A percentile compares a stretch with the other conserved stretches of the same genome.
phyloP scores from a whole-genome alignment of 2,113 vertebrate genomes.

The Otus sunia region DNA sequence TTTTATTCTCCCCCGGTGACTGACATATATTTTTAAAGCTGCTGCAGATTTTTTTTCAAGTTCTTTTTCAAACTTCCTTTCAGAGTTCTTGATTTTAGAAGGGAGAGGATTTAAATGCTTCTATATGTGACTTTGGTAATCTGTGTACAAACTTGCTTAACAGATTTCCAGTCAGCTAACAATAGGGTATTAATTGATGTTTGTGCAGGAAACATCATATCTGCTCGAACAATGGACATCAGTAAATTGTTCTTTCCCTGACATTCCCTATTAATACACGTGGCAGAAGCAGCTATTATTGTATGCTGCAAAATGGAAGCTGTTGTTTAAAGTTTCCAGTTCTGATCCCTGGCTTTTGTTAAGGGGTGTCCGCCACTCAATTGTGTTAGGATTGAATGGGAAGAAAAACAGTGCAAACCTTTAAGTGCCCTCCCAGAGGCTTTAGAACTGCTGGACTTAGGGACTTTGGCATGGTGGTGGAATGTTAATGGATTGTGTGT shows the following conservation, averaged over 20 bases:
- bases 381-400: neutral
- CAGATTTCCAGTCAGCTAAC: neutral
- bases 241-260: slow-evolving; percentile 8
- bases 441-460: neutral
- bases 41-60: neutral
- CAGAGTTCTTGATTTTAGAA: neutral
- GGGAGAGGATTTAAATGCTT: neutral
- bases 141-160: slow-evolving; percentile 58
- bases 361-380: neutral
- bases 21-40: neutral
- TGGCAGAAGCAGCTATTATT: neutral
- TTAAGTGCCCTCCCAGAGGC: neutral
- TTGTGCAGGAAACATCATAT: slow-evolving; percentile 39
- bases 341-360: neutral
- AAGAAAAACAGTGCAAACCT: neutral
- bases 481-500: slow-evolving; percentile 58
- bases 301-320: neutral
- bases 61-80: neutral
- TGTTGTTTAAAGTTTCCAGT: neutral
- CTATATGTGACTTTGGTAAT: neutral
- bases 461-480: neutral
- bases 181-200: slow-evolving; percentile 29
- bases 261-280: neutral
- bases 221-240: slow-evolving; percentile 21
- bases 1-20: rapidly evolving